These are phyloP conservation scores for Drosophila rhopaloa DNA, from an alignment of 1,140 invertebrate genomes.

Conservation along the genomic window DNA sequence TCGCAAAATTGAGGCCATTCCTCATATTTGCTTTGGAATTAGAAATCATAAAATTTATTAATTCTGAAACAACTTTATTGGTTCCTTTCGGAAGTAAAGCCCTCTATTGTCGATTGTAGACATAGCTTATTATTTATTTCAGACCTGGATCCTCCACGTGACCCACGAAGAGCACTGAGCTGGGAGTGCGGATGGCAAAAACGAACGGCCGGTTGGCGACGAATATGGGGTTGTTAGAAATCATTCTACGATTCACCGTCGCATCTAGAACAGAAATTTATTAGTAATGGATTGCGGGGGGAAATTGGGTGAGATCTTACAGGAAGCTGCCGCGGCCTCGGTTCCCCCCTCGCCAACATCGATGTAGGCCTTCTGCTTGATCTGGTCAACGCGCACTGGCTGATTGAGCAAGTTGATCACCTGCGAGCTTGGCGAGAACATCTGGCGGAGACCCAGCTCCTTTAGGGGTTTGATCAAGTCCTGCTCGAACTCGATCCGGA, in stretches of 20 bases:
- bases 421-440: conserved; percentile 53
- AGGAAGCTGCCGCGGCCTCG: conserved; percentile 65
- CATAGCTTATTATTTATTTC: no score
- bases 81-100: no score
- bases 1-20: no score
- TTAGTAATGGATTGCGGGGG: neutral
- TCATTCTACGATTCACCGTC: conserved; percentile 60
- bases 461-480: conserved; percentile 62
- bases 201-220: no score
- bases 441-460: conserved; percentile 44
- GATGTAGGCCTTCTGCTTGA: conserved; percentile 75
- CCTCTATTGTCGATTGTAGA: no score
- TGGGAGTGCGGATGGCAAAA: no score
- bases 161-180: no score
- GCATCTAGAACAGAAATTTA: conserved; percentile 49
- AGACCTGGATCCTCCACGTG: no score
- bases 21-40: no score
- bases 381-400: conserved; percentile 49
- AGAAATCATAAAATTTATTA: no score
- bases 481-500: conserved; percentile 67
- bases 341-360: conserved; percentile 77
- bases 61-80: no score
- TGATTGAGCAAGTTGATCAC: conserved; percentile 40
- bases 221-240: neutral
- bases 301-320: conserved; percentile 33